Conservation (phyloP, 2,113 vertebrate genomes). For the Sakesphorus luctuosus region DNA sequence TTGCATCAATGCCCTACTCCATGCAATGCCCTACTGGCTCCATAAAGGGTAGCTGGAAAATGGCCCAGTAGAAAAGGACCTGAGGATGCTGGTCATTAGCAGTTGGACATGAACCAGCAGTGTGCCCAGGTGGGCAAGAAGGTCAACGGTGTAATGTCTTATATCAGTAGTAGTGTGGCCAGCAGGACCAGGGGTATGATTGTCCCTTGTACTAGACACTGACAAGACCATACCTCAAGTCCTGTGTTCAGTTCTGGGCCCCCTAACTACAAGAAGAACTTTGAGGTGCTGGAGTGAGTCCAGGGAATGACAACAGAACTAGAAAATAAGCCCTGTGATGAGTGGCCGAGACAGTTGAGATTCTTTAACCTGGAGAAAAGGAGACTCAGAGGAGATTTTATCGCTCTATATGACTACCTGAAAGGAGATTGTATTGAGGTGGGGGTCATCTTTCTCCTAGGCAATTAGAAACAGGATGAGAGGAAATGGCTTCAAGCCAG, state of each 20-base stretch:
- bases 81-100: neutral
- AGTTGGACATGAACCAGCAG: neutral
- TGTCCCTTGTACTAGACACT: neutral
- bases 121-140: neutral
- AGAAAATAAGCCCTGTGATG: neutral
- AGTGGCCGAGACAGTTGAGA: neutral
- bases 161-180: neutral
- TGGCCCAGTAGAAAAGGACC: neutral
- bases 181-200: neutral
- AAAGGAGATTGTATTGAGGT: neutral
- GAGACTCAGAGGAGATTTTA: neutral
- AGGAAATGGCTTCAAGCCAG: neutral
- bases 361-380: neutral
- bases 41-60: neutral
- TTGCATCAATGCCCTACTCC: no score
- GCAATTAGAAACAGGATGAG: neutral
- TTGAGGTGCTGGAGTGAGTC: accelerated
- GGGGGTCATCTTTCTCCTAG: no score
- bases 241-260: neutral
- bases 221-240: neutral
- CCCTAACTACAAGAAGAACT: neutral
- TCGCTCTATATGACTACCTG: neutral
- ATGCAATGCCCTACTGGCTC: neutral
- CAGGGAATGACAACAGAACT: neutral
- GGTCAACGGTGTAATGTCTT: neutral